A percentile compares a stretch with the other conserved stretches of the same genome.
Evolutionary conservation across 2,113 vertebrate species (phyloP).

Genomic region (Machaerirhynchus nigripectus): DNA sequence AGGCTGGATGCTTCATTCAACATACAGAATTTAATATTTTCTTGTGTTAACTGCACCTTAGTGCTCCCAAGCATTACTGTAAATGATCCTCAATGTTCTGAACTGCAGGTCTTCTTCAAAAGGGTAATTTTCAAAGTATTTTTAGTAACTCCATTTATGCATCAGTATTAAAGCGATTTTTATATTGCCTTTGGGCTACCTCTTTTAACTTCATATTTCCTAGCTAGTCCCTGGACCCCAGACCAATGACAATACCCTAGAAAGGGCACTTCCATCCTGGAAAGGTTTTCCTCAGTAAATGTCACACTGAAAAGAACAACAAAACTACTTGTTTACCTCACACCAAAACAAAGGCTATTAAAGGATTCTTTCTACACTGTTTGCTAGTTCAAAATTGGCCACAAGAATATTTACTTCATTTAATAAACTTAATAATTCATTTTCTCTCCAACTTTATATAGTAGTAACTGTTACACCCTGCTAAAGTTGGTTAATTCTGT

Average conservation of each 20-base stretch:
- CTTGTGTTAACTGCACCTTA: not conserved
- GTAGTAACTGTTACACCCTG: not conserved
- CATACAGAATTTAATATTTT: not conserved
- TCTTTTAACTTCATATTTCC: not conserved
- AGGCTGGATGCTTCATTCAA: not conserved
- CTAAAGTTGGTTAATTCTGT: not conserved
- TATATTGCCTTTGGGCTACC: not conserved
- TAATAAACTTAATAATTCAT: not conserved
- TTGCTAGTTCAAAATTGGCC: not conserved
- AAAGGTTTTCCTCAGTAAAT: not conserved
- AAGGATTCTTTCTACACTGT: not conserved
- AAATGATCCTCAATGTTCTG: not conserved
- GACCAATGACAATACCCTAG: not conserved
- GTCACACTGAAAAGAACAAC: not conserved
- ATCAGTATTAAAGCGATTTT: not conserved
- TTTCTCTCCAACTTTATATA: not conserved
- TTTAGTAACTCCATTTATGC: not conserved
- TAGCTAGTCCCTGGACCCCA: not conserved
- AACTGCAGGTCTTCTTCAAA: not conserved
- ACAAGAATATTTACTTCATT: not conserved
- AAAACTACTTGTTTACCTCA: not conserved
- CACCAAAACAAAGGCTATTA: not conserved
- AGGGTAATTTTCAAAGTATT: not conserved
- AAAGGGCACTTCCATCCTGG: not conserved
- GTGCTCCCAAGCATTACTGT: not conserved